A percentile compares a stretch with the other conserved stretches of the same genome.
phyloP scores from a whole-genome alignment of 92 coral and sea anemone species.

The Epizoanthus illoricatus region DNA sequence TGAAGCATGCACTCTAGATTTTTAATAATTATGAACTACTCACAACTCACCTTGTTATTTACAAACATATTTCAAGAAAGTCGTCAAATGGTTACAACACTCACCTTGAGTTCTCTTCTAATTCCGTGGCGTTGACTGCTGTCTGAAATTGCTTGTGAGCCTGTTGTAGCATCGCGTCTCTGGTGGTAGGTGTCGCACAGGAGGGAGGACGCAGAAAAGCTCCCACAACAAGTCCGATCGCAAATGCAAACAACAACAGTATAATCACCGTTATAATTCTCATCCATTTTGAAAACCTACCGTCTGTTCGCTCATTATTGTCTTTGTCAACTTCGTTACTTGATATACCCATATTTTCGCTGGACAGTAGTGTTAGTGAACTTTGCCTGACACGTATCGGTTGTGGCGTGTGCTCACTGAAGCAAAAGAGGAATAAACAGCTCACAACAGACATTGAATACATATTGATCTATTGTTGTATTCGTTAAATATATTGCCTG shows the following conservation, averaged over 20 bases:
- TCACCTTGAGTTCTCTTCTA: constrained; percentile 16
- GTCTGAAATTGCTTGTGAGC: constrained; percentile 17
- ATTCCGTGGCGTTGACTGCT: constrained; percentile 24
- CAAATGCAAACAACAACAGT: constrained; percentile 27
- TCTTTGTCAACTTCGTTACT: background rate
- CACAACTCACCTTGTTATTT: background rate
- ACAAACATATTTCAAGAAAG: background rate
- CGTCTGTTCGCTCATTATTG: background rate
- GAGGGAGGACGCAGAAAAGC: constrained; percentile 29
- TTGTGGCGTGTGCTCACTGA: background rate
- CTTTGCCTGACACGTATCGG: background rate
- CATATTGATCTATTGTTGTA: background rate
- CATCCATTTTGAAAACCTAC: background rate
- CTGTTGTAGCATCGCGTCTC: constrained; percentile 4
- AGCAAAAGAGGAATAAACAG: background rate
- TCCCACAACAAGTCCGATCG: constrained; percentile 35
- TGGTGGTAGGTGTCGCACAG: background rate
- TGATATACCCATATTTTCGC: background rate
- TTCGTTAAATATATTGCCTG: constrained; percentile 3
- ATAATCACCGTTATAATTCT: constrained; percentile 9
- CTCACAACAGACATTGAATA: background rate
- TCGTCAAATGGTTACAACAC: background rate
- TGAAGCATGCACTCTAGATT: background rate
- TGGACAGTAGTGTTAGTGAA: background rate
- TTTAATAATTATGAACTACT: background rate